phyloP scores from a whole-genome alignment of 2,888 invertebrate genomes.

The Chalcosyrphus nemorum region DNA sequence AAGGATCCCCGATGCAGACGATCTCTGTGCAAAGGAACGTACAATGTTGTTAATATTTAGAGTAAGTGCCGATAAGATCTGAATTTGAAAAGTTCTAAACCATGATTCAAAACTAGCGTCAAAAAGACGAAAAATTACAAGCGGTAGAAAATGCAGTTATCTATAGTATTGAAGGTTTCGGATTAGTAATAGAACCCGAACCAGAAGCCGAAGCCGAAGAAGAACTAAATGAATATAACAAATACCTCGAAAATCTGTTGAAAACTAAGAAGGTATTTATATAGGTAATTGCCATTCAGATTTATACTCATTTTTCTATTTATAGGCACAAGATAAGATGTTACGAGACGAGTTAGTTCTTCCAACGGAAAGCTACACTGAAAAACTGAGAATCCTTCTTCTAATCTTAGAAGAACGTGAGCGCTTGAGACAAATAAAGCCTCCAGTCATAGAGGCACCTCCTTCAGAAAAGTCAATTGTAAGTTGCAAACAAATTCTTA shows the following conservation, averaged over 20 bases:
- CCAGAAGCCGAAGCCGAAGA: neutral
- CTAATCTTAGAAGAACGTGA: conserved; percentile 51
- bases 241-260: conserved; percentile 21
- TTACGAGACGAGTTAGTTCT: conserved; percentile 33
- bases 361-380: conserved; percentile 35
- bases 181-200: neutral
- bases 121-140: conserved; percentile 90
- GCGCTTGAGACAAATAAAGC: conserved; percentile 19
- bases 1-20: conserved; percentile 84
- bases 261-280: conserved; percentile 28
- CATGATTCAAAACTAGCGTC: conserved; percentile 82
- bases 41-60: conserved; percentile 86
- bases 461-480: conserved; percentile 31
- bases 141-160: conserved; percentile 88
- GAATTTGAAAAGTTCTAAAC: neutral
- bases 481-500: neutral
- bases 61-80: conserved; percentile 81
- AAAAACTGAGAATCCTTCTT: conserved; percentile 44
- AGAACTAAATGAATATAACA: conserved; percentile 6
- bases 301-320: neutral
- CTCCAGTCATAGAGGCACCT: neutral
- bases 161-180: conserved; percentile 84
- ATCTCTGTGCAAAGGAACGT: conserved; percentile 83
- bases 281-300: neutral
- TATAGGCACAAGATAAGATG: neutral